phyloP scores from a whole-genome alignment of 2,888 invertebrate genomes.

The Drosophila emarginata region DNA sequence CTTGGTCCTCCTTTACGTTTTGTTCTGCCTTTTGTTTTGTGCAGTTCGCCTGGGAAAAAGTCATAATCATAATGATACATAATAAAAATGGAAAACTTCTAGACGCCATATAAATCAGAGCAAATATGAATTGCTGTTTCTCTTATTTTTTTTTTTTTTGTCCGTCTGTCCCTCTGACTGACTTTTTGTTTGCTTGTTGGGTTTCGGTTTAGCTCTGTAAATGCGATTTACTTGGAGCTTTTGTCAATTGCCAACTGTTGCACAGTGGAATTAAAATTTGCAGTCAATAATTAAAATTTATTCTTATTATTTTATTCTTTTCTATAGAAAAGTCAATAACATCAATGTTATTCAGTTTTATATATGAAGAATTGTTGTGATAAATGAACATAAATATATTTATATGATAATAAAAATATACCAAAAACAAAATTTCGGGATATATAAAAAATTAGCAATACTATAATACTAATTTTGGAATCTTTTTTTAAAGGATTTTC shows the following conservation, averaged over 20 bases:
- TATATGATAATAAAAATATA: too few relatives aligned
- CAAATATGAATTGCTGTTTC: constrained; percentile 73
- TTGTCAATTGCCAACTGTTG: constrained; percentile 61
- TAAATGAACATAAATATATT: too few relatives aligned
- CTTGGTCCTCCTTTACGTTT: constrained; percentile 35
- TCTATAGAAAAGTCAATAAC: too few relatives aligned
- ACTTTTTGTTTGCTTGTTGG: constrained; percentile 41
- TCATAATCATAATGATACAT: constrained; percentile 76
- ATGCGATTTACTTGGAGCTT: constrained; percentile 51
- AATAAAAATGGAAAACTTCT: constrained; percentile 78
- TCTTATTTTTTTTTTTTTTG: constrained; percentile 51
- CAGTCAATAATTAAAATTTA: too few relatives aligned
- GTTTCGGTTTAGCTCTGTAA: constrained; percentile 34
- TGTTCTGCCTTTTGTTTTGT: constrained; percentile 22
- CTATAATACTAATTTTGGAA: too few relatives aligned
- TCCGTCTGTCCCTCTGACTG: constrained; percentile 29
- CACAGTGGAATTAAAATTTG: constrained; percentile 27
- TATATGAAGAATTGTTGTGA: too few relatives aligned
- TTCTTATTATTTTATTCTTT: too few relatives aligned
- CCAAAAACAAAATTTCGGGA: too few relatives aligned
- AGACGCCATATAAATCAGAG: constrained; percentile 78
- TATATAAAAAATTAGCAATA: too few relatives aligned
- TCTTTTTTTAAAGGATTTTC: too few relatives aligned
- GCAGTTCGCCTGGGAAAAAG: constrained; percentile 62
- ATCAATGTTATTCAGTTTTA: too few relatives aligned